Percentiles rank a stretch among this genome's conserved stretches.
Conservation (phyloP, 2,797 vertebrate species). For the Valencia hispanica region DNA sequence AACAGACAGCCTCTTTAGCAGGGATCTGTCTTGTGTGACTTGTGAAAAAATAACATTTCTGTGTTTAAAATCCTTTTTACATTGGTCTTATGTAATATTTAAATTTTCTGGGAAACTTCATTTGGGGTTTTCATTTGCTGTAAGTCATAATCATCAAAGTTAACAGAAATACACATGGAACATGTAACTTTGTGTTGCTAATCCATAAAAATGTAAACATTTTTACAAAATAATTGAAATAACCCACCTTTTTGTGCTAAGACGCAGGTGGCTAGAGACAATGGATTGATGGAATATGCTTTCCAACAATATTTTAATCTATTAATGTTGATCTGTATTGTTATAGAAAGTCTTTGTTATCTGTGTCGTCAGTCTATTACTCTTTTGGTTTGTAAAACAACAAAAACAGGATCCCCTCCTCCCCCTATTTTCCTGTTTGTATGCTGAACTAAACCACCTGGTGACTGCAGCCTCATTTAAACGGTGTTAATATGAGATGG, state of each 20-base stretch:
- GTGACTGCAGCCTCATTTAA: neutral
- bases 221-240: neutral
- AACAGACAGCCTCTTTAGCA: neutral
- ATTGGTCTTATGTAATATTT: neutral
- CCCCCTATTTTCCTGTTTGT: neutral
- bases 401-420: neutral
- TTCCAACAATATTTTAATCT: neutral
- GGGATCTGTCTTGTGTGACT: too few relatives aligned
- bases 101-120: neutral
- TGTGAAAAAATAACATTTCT: neutral
- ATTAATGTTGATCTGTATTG: neutral
- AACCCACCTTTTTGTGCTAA: neutral
- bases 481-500: neutral
- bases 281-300: neutral
- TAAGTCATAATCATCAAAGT: neutral
- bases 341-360: neutral
- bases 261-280: neutral
- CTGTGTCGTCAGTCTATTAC: neutral
- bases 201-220: neutral
- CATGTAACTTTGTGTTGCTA: neutral
- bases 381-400: neutral
- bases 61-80: neutral
- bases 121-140: neutral
- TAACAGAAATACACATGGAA: neutral
- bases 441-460: conserved; percentile 15